Percentiles rank a stretch among this genome's conserved stretches.
phyloP scores from a whole-genome alignment of 37 sponge, comb jelly and placozoan species.

The Theonella swinhoei region DNA sequence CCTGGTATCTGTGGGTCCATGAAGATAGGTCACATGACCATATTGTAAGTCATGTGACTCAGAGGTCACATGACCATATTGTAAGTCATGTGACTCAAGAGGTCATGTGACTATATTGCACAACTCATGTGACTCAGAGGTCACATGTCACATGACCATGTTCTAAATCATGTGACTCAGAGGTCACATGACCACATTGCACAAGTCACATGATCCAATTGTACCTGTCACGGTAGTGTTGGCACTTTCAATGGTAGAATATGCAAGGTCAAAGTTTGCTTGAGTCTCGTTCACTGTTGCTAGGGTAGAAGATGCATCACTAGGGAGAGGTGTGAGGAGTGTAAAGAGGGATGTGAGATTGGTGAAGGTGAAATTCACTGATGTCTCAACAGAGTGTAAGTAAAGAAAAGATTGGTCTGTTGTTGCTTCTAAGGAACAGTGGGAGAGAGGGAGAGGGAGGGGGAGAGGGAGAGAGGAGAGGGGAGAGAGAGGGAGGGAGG shows the following conservation, averaged over 20 bases:
- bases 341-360: background rate
- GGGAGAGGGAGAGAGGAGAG: background rate
- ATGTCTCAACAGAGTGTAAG: background rate
- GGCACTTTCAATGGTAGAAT: background rate
- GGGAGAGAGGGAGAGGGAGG: background rate
- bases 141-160: no score
- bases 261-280: background rate
- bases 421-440: background rate
- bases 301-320: background rate
- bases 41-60: no score
- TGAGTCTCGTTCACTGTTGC: background rate
- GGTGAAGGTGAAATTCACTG: background rate
- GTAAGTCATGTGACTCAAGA: no score
- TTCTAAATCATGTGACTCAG: no score
- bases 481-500: slow-evolving; percentile 14
- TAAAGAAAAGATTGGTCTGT: background rate
- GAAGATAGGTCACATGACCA: no score
- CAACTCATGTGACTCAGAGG: no score
- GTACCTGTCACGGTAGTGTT: background rate
- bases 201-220: no score
- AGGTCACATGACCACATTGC: no score
- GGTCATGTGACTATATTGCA: no score
- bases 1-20: no score
- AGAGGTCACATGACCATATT: no score
- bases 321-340: background rate